Base-by-base conservation (phyloP, 2,888 invertebrate genomes). In the Spisula solida region DNA sequence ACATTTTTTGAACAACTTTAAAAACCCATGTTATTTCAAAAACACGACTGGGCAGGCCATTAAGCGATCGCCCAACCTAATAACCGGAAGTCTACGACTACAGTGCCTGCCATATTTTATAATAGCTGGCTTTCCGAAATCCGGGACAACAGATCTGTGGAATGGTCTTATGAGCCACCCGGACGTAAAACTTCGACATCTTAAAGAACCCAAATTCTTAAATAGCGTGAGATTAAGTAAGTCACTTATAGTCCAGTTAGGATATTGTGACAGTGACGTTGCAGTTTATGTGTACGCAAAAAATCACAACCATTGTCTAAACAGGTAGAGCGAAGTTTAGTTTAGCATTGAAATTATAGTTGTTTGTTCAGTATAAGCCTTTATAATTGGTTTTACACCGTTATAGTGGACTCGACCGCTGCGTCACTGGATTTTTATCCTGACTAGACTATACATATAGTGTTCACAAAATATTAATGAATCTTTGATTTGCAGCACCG, bases 21-120 rank as follows among this genome's bases (percentile, higher is more conserved):
- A 94, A 82, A 95, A 95, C 55, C 95, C 95, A 0, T 95, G 95
- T 86, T 95, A 89, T 81, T 29, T 88, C 20, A 80, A 85, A 82
- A 87, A 87, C 41, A 78, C 86, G 0, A 79, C 86, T n/a, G 78
- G 51, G 14, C 48, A 56, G 1, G 18, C 0, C 1, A 25, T n/a
- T 1, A 34, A 14, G 2, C n/a, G 78, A 10, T 18, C 25, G 25
- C 80, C 80, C 1, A 6, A 48, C 10, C 75, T 75, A 0, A 31
- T 31, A 34, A 31, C 75, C 29, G 34, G 34, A 31, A 12, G 18
- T 14, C 34, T 85, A 14, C 2, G 91, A 66, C 93, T 93, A 87
- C 94, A 94, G 98, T 98, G 96, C 99, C 99, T 97, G 99, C 99
- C 90, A 97, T 99, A 94, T 97, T 99, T 96, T 98, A 98, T 94